A percentile compares a stretch with the other conserved stretches of the same genome.
Evolutionary conservation across 2,888 invertebrate genomes (phyloP).

Genomic region (Agriotes lineatus): DNA sequence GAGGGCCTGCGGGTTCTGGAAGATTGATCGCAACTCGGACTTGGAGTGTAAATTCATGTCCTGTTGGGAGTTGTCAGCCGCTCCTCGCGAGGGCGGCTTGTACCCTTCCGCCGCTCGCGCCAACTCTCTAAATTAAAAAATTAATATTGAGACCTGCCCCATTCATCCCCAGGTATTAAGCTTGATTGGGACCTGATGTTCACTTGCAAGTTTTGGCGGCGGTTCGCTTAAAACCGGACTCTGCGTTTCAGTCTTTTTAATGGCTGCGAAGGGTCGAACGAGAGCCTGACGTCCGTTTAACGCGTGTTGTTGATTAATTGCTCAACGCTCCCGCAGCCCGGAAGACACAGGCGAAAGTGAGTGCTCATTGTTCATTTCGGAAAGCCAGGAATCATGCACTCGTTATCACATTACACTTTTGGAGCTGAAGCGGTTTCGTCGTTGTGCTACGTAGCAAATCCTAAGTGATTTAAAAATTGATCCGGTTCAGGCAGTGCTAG

Average conservation of each 20-base stretch:
- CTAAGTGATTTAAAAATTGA: not conserved
- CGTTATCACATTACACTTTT: not conserved
- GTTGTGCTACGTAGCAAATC: no score
- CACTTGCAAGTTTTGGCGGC: not conserved
- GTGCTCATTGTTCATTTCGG: slow-evolving; percentile 13
- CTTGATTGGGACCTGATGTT: not conserved
- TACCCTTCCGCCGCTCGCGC: not conserved
- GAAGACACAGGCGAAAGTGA: slow-evolving; percentile 10
- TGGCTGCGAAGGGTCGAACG: slow-evolving; percentile 8
- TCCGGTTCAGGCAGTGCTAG: no score
- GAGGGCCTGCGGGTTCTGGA: slow-evolving; percentile 34
- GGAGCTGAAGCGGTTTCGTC: no score
- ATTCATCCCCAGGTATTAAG: not conserved
- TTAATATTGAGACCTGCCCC: not conserved
- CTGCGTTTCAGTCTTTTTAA: slow-evolving; percentile 6
- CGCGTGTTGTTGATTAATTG: slow-evolving; percentile 19
- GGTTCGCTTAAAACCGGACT: not conserved
- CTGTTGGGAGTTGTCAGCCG: slow-evolving; percentile 37
- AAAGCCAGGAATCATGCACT: not conserved
- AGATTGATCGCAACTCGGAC: slow-evolving; percentile 40
- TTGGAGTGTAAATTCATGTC: slow-evolving; percentile 42
- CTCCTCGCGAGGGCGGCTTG: slow-evolving; percentile 27
- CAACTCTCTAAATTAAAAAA: slow-evolving; percentile 1
- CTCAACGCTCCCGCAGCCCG: slow-evolving; percentile 9
- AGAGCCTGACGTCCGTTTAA: slow-evolving; percentile 18